Evolutionary conservation across 2,888 invertebrate genomes (phyloP).

Genomic region (Cantharis nigra): DNA sequence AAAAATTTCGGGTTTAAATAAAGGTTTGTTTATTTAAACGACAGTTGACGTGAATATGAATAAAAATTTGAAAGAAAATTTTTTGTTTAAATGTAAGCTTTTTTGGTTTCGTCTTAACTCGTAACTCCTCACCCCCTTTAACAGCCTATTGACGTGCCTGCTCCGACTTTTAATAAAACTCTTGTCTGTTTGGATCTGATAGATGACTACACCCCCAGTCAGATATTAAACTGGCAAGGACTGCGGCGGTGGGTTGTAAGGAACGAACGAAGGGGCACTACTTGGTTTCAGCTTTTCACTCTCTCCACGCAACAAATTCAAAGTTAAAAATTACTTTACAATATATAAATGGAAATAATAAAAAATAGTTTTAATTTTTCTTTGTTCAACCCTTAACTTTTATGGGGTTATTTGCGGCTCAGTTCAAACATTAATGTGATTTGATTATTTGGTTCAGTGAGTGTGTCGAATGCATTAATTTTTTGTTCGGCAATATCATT

Average conservation of each 20-base stretch:
- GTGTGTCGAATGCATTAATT: constrained; percentile 40
- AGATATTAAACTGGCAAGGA: constrained; percentile 56
- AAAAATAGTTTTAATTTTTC: constrained; percentile 6
- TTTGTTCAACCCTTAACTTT: constrained; percentile 23
- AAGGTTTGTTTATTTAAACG: neutral
- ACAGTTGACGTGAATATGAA: neutral
- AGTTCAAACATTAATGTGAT: constrained; percentile 43
- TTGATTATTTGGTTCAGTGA: constrained; percentile 43
- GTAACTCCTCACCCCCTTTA: constrained; percentile 32
- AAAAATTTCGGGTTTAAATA: too few relatives aligned
- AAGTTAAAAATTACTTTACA: constrained; percentile 13
- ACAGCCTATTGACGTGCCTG: constrained; percentile 55
- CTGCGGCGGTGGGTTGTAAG: constrained; percentile 28
- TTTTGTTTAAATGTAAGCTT: constrained; percentile 25
- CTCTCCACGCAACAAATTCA: constrained; percentile 36
- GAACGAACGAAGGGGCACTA: constrained; percentile 35
- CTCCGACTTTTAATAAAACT: constrained; percentile 61
- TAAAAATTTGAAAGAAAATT: neutral
- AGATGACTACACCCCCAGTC: constrained; percentile 60
- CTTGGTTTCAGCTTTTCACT: constrained; percentile 48
- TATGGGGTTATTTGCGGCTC: constrained; percentile 43
- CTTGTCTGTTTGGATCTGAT: constrained; percentile 62
- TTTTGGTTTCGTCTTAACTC: constrained; percentile 26
- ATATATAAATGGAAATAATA: constrained; percentile 12
- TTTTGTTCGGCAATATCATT: constrained; percentile 33